These are phyloP conservation scores for Sylvilagus bachmani DNA, from an alignment of 2,113 vertebrate species.

Conservation along the genomic window DNA sequence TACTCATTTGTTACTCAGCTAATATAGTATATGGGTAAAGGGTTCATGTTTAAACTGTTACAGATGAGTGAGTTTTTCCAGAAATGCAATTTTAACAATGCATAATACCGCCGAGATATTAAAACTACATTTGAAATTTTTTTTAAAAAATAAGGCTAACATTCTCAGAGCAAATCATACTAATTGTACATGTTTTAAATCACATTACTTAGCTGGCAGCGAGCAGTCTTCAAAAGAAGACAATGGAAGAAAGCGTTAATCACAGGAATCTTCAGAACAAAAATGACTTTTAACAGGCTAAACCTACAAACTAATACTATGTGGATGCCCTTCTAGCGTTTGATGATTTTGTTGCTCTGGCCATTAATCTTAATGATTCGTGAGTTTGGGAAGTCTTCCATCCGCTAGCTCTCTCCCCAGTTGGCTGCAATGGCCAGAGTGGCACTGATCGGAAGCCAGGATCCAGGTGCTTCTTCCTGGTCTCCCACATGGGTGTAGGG, in stretches of 20 bases:
- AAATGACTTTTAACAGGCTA: conserved; percentile 37
- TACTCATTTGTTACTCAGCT: conserved; percentile 81
- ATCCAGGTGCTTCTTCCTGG: no score
- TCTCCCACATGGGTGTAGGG: no score
- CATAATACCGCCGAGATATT: conserved; percentile 78
- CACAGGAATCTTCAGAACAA: conserved; percentile 28
- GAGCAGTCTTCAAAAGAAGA: conserved; percentile 56
- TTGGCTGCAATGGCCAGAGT: no score
- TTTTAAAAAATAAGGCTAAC: conserved; percentile 80
- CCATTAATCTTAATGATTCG: conserved; percentile 34
- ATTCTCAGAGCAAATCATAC: conserved; percentile 71
- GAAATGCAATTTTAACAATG: conserved; percentile 80
- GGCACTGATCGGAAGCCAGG: no score
- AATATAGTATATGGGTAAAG: conserved; percentile 78
- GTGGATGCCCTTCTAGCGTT: background rate
- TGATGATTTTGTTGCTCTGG: background rate
- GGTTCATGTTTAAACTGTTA: conserved; percentile 79
- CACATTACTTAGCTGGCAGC: conserved; percentile 57
- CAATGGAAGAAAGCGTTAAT: background rate
- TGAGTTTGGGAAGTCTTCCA: background rate
- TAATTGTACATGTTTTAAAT: conserved; percentile 74
- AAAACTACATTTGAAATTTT: conserved; percentile 74
- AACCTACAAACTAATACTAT: conserved; percentile 24
- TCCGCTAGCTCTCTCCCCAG: no score
- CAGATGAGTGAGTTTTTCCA: conserved; percentile 80